Conservation (phyloP, 2,113 vertebrate species). For the Crocuta crocuta region DNA sequence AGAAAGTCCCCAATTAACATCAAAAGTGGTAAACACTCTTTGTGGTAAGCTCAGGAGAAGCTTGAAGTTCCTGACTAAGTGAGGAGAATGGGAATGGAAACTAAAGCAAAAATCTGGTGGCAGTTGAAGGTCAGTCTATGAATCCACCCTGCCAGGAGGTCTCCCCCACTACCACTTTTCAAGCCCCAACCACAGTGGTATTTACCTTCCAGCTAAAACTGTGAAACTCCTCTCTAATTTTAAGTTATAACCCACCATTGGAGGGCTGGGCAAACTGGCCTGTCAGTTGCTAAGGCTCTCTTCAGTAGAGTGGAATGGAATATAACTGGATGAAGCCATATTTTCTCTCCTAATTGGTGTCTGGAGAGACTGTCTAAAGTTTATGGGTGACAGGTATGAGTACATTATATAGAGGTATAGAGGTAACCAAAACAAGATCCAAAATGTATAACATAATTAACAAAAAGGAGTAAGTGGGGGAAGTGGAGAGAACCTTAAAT, state of each 20-base stretch:
- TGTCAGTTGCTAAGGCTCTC: not conserved
- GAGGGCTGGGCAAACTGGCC: not conserved
- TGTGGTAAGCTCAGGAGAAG: not conserved
- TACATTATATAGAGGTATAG: not conserved
- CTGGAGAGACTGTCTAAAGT: not conserved
- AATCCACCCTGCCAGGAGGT: not conserved
- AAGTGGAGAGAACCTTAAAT: not conserved
- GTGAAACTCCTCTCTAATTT: not conserved
- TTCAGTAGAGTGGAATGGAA: not conserved
- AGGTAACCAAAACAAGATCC: constrained; percentile 22
- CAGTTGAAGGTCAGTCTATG: not conserved
- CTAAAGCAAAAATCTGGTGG: not conserved
- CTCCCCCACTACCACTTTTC: not conserved
- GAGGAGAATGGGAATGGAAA: not conserved
- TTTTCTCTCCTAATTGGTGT: not conserved
- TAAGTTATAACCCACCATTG: not conserved
- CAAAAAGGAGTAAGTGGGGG: not conserved
- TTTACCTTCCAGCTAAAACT: not conserved
- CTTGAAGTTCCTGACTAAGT: not conserved
- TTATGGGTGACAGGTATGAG: not conserved
- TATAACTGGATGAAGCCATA: not conserved
- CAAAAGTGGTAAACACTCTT: not conserved
- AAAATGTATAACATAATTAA: not conserved
- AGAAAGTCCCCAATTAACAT: not conserved
- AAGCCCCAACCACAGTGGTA: not conserved